These are phyloP conservation scores for Rhinella marina DNA, from an alignment of 2,797 vertebrate species.

Conservation along the genomic window DNA sequence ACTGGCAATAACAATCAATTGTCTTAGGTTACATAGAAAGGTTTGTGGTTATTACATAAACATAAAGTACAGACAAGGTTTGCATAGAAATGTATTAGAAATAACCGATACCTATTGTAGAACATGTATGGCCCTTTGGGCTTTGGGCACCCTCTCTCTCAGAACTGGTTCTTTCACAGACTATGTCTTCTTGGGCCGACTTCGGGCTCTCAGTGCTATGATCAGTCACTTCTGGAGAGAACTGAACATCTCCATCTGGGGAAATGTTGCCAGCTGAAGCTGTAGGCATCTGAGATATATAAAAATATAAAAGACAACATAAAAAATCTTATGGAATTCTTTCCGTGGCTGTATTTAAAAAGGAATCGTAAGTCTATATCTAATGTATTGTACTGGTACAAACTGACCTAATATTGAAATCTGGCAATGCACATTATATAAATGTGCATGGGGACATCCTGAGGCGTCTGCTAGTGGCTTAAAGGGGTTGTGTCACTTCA, in stretches of 20 bases:
- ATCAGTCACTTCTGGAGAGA: not conserved
- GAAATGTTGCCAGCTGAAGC: not conserved
- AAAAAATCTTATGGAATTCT: no score
- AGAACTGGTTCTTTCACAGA: not conserved
- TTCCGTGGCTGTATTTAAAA: no score
- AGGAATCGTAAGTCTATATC: no score
- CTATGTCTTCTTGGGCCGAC: not conserved
- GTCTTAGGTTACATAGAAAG: not conserved
- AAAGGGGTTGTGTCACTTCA: no score
- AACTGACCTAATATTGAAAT: no score
- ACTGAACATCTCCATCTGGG: not conserved
- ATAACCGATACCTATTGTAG: constrained; percentile 4
- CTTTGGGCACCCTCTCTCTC: not conserved
- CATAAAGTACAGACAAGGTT: not conserved
- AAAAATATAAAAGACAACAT: not conserved
- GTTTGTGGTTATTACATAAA: not conserved
- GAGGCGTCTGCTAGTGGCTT: not conserved
- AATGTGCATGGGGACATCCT: not conserved
- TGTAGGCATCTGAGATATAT: constrained; percentile 36
- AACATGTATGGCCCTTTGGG: not conserved
- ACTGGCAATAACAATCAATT: not conserved
- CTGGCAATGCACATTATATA: no score
- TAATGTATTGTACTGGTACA: no score
- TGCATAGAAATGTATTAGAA: not conserved
- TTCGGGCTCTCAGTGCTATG: not conserved